Evolutionary conservation across 2,113 vertebrate species (phyloP), one percentile per base, ranked within the genome.

Genomic region (Siphamia tubifer): DNA sequence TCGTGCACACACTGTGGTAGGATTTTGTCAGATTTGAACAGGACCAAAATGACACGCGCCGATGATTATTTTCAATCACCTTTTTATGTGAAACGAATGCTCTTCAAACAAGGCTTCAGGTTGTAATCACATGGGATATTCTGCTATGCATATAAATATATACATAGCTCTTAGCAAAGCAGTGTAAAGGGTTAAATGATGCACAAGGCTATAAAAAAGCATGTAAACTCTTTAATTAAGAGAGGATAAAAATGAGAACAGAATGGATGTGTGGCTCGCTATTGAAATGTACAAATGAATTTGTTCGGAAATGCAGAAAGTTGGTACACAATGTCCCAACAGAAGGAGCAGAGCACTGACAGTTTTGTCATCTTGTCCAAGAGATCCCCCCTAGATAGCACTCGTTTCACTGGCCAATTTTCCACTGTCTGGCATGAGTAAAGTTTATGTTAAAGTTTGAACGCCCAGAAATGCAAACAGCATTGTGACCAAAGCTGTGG

Each of bases 321-420:
- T 30, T 48, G 45, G 45, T 48, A 48, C 45, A 36, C 34, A 68
- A 5, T 21, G 43, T 62, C 30, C 28, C 34, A 43, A 48, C 52
- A 57, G 43, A 51, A 19, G 43, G 57, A 74, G 43, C 17, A 35
- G 3, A 63, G 11, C 17, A 24, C 21, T 5, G 21, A 36, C 47
- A 24, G 38, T 44, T 44, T 32, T 36, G 19, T 52, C 38, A 63
- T 34, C 56, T 48, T 36, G 16, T 30, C 48, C 10, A 48, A 42
- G 11, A 49, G n/a, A 63, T 43, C 35, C 17, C 16, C 16, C 40
- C 68, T 13, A 31, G 32, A 54, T 47, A 38, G 15, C 20, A 35
- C 31, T 44, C 43, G 55, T 61, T 44, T 20, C 17, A 27, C 8
- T 8, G 25, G 11, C 17, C 54, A 15, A 35, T 43, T 43, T 42